A percentile compares a stretch with the other conserved stretches of the same genome.
Evolutionary conservation across 2,797 vertebrate genomes (phyloP).

Genomic region (Enteromius paludinosus): DNA sequence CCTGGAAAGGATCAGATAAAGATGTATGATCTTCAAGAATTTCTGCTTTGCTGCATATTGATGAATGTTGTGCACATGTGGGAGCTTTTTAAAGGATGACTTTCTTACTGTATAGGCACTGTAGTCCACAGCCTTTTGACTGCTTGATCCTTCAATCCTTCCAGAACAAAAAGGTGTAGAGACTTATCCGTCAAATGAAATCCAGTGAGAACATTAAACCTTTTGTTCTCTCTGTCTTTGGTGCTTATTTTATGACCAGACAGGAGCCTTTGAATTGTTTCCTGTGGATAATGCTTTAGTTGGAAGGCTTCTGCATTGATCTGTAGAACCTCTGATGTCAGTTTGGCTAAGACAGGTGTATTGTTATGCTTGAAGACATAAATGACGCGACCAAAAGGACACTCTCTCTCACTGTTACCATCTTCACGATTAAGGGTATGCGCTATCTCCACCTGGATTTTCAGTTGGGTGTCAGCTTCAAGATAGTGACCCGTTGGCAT

Average conservation of each 20-base stretch:
- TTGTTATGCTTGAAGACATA: slow-evolving; percentile 75
- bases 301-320: slow-evolving; percentile 79
- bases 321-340: slow-evolving; percentile 75
- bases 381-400: slow-evolving; percentile 78
- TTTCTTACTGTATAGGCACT: slow-evolving; percentile 77
- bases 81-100: slow-evolving; percentile 29
- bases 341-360: slow-evolving; percentile 59
- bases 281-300: slow-evolving; percentile 61
- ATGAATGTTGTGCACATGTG: slow-evolving; percentile 2
- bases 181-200: slow-evolving; percentile 83
- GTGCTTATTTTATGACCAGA: slow-evolving; percentile 67
- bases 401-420: slow-evolving; percentile 7
- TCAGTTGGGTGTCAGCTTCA: slow-evolving; percentile 77
- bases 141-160: slow-evolving; percentile 82
- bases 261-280: slow-evolving; percentile 64
- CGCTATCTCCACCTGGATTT: slow-evolving; percentile 80
- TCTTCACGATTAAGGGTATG: slow-evolving; percentile 61
- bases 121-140: slow-evolving; percentile 81
- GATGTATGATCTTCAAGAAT: slow-evolving; percentile 54
- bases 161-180: slow-evolving; percentile 82
- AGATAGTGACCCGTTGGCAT: slow-evolving; percentile 78
- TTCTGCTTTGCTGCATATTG: slow-evolving; percentile 40
- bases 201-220: slow-evolving; percentile 83
- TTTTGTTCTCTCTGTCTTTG: slow-evolving; percentile 60
- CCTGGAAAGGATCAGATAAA: slow-evolving; percentile 68